These are phyloP conservation scores for Drosophila tanythrix DNA, from an alignment of 2,888 invertebrate genomes.

Conservation along the genomic window DNA sequence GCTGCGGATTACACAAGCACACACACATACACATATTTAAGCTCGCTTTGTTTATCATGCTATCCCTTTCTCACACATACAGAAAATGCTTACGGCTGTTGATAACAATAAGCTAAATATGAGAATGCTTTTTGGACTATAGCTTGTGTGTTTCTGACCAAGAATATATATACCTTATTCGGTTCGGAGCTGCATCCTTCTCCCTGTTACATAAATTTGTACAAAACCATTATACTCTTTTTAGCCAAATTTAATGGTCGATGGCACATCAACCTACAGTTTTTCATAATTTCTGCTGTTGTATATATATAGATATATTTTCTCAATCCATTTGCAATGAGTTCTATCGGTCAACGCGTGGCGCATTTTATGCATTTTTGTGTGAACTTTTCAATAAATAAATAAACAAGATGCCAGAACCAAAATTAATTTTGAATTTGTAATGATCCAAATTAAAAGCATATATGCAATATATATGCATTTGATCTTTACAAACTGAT, in stretches of 20 bases:
- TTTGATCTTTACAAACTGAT: conserved; percentile 41
- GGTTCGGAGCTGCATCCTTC: background rate
- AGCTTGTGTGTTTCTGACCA: background rate
- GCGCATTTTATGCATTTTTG: conserved; percentile 22
- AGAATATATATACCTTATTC: background rate
- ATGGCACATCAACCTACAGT: conserved; percentile 25
- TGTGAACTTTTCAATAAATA: conserved; percentile 19
- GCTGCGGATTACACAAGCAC: background rate
- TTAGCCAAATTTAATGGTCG: background rate
- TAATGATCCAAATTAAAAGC: background rate
- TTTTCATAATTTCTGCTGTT: conserved; percentile 35
- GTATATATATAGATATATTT: background rate
- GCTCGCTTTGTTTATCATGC: background rate
- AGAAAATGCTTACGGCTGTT: background rate
- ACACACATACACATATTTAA: background rate
- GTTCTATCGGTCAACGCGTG: conserved; percentile 24
- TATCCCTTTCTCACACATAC: background rate
- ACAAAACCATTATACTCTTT: background rate
- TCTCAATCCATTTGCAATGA: conserved; percentile 19
- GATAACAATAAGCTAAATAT: background rate
- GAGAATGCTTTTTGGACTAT: background rate
- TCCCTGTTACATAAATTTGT: background rate
- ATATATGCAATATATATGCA: background rate
- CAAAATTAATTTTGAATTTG: background rate
- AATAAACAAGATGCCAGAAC: conserved; percentile 27